Percentiles rank a stretch among this genome's conserved stretches.
Evolutionary conservation across 92 coral and sea anemone genomes (phyloP).

Genomic region (Porites lobata): DNA sequence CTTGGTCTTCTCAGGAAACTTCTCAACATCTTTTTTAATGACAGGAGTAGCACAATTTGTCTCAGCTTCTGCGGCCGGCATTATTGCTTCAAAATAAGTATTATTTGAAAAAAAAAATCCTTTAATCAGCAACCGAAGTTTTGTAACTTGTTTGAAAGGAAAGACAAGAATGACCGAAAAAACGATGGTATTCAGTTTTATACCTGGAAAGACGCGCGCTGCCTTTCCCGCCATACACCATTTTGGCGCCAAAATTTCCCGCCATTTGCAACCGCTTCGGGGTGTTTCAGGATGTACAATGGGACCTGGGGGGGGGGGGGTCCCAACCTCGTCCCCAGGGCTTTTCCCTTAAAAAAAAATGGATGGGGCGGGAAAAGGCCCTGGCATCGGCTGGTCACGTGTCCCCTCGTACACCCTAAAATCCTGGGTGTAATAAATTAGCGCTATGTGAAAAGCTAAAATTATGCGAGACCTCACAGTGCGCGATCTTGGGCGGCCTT

Average conservation of each 20-base stretch:
- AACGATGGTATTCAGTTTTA: slow-evolving; percentile 14
- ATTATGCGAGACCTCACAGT: no score
- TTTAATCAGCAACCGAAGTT: background rate
- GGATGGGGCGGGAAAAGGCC: no score
- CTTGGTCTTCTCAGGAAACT: slow-evolving; percentile 20
- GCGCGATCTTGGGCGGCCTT: no score
- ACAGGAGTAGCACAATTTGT: slow-evolving; percentile 30
- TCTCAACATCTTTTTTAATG: slow-evolving; percentile 31
- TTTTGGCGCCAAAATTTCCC: slow-evolving; percentile 3
- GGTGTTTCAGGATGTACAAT: background rate
- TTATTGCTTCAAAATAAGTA: slow-evolving; percentile 5
- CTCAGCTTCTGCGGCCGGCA: slow-evolving; percentile 70
- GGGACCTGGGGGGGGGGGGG: no score
- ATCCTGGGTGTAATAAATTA: no score
- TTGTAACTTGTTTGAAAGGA: background rate
- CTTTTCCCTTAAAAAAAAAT: no score
- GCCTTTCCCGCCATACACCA: slow-evolving; percentile 31
- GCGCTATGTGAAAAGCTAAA: no score
- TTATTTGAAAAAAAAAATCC: background rate
- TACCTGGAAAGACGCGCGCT: background rate
- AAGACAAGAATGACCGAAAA: background rate
- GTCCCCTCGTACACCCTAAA: no score
- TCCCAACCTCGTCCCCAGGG: no score
- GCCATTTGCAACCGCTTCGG: slow-evolving; percentile 13
- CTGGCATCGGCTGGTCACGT: no score